Conservation (phyloP, 2,888 invertebrate genomes). For the Spodoptera exigua region DNA sequence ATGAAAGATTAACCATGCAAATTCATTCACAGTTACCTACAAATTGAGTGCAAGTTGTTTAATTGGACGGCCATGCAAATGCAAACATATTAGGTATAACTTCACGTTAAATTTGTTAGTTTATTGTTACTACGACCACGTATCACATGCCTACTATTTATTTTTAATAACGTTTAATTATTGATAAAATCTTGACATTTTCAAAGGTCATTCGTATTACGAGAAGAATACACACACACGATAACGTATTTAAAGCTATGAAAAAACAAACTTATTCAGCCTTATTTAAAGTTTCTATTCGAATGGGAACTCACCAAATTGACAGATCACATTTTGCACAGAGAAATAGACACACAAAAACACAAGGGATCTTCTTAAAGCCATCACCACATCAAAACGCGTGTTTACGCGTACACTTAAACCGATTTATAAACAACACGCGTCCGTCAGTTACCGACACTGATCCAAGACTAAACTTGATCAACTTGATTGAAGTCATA, state of each 20-base stretch:
- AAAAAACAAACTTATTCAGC: too few species aligned
- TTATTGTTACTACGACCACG: too few species aligned
- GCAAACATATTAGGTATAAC: too few species aligned
- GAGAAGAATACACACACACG: conserved; percentile 64
- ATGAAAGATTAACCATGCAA: too few species aligned
- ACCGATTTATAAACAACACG: conserved; percentile 3
- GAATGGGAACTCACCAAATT: conserved; percentile 73
- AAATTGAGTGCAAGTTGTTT: too few species aligned
- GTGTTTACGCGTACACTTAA: conserved; percentile 20
- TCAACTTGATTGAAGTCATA: conserved; percentile 19
- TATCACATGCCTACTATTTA: too few species aligned
- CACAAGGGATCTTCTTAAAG: conserved; percentile 52
- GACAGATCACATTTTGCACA: conserved; percentile 68
- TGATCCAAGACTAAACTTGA: conserved; percentile 20
- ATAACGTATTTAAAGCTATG: too few species aligned
- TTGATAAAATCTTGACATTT: conserved; percentile 36
- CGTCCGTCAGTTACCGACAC: conserved; percentile 17
- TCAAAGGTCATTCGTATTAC: neutral
- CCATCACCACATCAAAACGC: conserved; percentile 58
- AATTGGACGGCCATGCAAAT: too few species aligned
- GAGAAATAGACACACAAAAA: conserved; percentile 72
- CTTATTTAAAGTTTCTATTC: too few species aligned
- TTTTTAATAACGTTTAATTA: conserved; percentile 24
- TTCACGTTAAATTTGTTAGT: too few species aligned
- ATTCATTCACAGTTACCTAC: too few species aligned